phyloP scores from a whole-genome alignment of 2,797 vertebrate species.

The Huso huso region DNA sequence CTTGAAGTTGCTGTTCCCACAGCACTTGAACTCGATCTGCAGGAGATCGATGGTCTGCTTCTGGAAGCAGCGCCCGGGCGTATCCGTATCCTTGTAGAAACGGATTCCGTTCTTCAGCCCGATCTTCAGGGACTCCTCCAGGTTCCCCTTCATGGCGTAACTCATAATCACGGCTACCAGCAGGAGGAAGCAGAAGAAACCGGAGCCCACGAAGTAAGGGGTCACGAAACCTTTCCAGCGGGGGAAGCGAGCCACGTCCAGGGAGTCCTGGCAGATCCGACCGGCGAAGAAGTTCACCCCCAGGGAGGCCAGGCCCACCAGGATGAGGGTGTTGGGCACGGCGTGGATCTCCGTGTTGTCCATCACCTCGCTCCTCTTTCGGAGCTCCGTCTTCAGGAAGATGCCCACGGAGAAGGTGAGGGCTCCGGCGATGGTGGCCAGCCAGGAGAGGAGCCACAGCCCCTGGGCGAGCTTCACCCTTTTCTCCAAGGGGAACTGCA shows the following conservation, averaged over 20 bases:
- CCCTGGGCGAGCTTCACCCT: conserved; percentile 68
- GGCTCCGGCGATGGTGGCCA: conserved; percentile 56
- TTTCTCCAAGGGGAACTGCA: conserved; percentile 70
- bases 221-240: conserved; percentile 64
- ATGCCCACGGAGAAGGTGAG: conserved; percentile 66
- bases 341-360: conserved; percentile 64
- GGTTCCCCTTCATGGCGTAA: conserved; percentile 61
- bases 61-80: conserved; percentile 74
- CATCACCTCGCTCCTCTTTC: conserved; percentile 67
- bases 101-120: conserved; percentile 69
- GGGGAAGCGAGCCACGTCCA: conserved; percentile 60
- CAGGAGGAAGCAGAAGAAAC: conserved; percentile 65
- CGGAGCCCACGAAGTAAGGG: conserved; percentile 56
- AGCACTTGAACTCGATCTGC: conserved; percentile 77
- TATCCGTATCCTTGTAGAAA: conserved; percentile 83
- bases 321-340: conserved; percentile 70
- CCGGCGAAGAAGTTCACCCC: conserved; percentile 66
- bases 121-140: conserved; percentile 62
- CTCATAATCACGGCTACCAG: conserved; percentile 63
- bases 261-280: conserved; percentile 64
- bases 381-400: conserved; percentile 68
- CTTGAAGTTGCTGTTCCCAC: conserved; percentile 69
- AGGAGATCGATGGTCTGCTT: conserved; percentile 75
- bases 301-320: conserved; percentile 62
- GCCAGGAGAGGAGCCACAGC: conserved; percentile 68